Conservation (phyloP, 2,797 vertebrate genomes). For the Melanotaenia parkinsoni region DNA sequence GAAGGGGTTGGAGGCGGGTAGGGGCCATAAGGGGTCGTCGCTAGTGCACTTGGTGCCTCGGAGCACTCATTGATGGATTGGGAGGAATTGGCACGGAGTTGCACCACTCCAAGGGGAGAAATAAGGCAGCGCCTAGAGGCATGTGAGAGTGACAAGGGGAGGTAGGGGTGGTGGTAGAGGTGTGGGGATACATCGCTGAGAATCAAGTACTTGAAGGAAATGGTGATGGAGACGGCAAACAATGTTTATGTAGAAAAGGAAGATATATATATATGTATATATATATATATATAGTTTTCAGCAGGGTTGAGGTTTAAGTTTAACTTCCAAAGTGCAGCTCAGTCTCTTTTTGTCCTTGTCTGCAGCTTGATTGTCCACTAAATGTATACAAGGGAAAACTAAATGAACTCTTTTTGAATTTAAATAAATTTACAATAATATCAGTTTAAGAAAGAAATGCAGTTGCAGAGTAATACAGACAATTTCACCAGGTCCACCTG, state of each 20-base stretch:
- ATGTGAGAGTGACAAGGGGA: slow-evolving; percentile 20
- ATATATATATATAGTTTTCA: background rate
- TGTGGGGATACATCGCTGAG: slow-evolving; percentile 8
- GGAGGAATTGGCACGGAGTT: slow-evolving; percentile 70
- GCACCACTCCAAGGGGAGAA: slow-evolving; percentile 58
- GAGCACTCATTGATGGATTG: slow-evolving; percentile 59
- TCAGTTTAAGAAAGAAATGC: slow-evolving; percentile 2
- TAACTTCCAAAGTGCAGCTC: slow-evolving; percentile 20
- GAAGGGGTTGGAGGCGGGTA: background rate
- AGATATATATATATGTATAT: background rate
- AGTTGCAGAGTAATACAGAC: slow-evolving; percentile 6
- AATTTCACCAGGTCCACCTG: too few species aligned
- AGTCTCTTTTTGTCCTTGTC: slow-evolving; percentile 56
- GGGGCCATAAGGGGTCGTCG: background rate
- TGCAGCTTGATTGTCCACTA: slow-evolving; percentile 48
- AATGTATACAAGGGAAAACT: slow-evolving; percentile 46
- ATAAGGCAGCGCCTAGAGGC: slow-evolving; percentile 57
- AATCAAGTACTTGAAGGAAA: slow-evolving; percentile 36
- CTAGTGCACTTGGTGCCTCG: background rate
- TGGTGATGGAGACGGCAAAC: slow-evolving; percentile 19
- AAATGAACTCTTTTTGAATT: slow-evolving; percentile 32
- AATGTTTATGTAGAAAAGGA: background rate
- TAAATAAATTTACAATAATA: slow-evolving; percentile 30
- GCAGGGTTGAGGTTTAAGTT: slow-evolving; percentile 9
- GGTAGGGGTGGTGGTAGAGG: background rate